phyloP scores from a whole-genome alignment of 2,113 vertebrate species.

The Gallinago media region DNA sequence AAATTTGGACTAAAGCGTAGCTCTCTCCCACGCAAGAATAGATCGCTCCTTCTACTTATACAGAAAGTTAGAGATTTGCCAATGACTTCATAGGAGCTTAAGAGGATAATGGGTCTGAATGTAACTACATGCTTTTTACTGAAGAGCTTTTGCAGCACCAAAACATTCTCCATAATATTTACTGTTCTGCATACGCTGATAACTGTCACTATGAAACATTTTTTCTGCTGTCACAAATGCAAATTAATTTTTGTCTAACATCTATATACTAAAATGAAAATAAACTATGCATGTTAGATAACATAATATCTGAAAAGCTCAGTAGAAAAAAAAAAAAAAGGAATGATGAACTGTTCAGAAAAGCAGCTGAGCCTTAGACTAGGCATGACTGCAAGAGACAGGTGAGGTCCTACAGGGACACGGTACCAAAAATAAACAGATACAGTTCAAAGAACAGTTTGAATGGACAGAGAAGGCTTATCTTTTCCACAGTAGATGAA shows the following conservation, averaged over 20 bases:
- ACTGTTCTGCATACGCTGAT: neutral
- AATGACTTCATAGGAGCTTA: neutral
- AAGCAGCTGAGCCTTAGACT: neutral
- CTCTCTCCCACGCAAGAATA: neutral
- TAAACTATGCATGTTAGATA: neutral
- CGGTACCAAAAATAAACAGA: neutral
- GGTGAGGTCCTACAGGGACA: neutral
- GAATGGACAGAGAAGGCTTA: neutral
- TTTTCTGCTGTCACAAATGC: neutral
- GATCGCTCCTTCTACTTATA: neutral
- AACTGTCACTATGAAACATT: neutral
- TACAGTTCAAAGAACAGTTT: fast-evolving
- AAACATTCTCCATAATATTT: neutral
- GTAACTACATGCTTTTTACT: neutral
- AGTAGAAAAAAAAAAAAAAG: neutral
- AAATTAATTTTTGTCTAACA: neutral
- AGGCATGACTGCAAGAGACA: neutral
- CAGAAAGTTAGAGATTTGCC: neutral
- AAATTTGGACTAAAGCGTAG: neutral
- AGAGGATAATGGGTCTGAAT: neutral
- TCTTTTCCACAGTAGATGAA: neutral
- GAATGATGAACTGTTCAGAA: neutral
- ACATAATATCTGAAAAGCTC: neutral
- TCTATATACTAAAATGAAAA: neutral
- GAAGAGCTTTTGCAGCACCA: neutral